Conservation (phyloP, 1,140 invertebrate genomes). For the Macrosteles quadrilineatus region DNA sequence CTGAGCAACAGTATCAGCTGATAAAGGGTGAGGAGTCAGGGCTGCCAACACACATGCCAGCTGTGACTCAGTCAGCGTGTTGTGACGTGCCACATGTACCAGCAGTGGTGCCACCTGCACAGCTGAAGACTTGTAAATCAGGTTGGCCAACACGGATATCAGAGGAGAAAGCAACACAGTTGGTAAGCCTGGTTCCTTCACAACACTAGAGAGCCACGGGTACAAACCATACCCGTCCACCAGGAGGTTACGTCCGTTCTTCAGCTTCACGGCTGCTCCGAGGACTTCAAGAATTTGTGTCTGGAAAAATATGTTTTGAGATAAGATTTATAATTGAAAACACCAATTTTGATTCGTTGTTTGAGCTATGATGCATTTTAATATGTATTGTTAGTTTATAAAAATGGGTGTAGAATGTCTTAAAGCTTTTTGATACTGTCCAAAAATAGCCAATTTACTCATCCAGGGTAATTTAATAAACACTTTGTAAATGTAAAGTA, state of each 20-base stretch:
- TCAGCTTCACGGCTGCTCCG: background rate
- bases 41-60: background rate
- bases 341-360: too few relatives aligned
- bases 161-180: background rate
- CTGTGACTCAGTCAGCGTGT: background rate
- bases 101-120: background rate
- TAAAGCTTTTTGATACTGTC: too few relatives aligned
- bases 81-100: background rate
- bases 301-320: too few relatives aligned
- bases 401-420: too few relatives aligned
- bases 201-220: background rate
- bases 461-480: too few relatives aligned
- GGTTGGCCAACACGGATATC: background rate
- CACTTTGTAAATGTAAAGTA: too few relatives aligned
- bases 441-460: too few relatives aligned
- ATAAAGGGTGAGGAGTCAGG: background rate
- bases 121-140: constrained; percentile 1
- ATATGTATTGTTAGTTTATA: too few relatives aligned
- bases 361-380: too few relatives aligned
- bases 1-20: background rate
- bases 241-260: background rate
- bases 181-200: background rate
- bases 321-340: too few relatives aligned
- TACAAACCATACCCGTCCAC: background rate
- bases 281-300: too few relatives aligned